Evolutionary conservation across 2,113 vertebrate species (phyloP).

Genomic region (Bungarus multicinctus): DNA sequence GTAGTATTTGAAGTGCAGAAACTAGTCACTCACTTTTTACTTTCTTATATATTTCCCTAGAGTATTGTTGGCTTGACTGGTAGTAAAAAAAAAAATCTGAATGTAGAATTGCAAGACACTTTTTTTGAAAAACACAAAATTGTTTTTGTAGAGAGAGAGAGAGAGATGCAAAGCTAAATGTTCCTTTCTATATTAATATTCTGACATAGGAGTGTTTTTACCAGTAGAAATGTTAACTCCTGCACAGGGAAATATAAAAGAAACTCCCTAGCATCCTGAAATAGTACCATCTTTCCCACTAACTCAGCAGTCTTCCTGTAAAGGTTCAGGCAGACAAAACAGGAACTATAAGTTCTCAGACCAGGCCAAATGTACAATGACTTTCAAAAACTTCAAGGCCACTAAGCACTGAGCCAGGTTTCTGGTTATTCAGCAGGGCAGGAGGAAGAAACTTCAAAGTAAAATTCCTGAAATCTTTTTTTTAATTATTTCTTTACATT

Average conservation of each 20-base stretch:
- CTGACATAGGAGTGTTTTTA: not conserved
- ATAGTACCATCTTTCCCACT: not conserved
- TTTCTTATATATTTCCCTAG: not conserved
- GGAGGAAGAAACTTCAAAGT: not conserved
- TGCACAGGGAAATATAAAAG: not conserved
- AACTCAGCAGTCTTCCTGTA: not conserved
- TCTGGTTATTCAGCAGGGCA: not conserved
- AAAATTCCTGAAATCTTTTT: not conserved
- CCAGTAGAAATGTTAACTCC: not conserved
- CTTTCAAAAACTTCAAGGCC: not conserved
- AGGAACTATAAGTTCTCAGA: not conserved
- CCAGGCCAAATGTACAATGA: not conserved
- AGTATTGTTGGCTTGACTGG: not conserved
- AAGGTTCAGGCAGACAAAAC: not conserved
- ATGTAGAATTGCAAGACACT: not conserved
- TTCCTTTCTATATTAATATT: not conserved
- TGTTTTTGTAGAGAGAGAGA: not conserved
- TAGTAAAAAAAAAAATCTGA: not conserved
- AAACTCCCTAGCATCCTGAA: not conserved
- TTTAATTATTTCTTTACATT: not conserved
- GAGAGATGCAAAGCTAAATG: not conserved
- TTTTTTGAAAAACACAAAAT: not conserved
- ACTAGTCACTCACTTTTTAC: not conserved
- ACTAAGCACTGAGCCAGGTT: not conserved
- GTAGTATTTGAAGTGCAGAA: not conserved